phyloP scores from a whole-genome alignment of 2,888 invertebrate species.

The Poecilobothrus nobilitatus region DNA sequence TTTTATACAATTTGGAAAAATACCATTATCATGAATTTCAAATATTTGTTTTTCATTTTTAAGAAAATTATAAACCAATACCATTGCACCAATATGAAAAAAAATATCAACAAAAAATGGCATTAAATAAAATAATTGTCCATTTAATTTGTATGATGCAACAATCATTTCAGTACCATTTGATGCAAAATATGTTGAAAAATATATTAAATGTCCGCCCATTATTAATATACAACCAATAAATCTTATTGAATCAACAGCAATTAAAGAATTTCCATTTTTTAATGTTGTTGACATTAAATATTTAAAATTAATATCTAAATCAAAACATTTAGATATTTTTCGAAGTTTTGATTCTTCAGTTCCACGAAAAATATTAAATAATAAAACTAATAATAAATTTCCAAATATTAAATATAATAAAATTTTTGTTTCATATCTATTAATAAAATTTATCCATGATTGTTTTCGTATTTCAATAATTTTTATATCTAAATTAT shows the following conservation, averaged over 20 bases:
- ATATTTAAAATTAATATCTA: neutral
- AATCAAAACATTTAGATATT: neutral
- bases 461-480: neutral
- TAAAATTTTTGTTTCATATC: neutral
- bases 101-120: slow-evolving; percentile 9
- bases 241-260: neutral
- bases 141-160: neutral
- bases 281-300: neutral
- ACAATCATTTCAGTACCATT: neutral
- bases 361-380: neutral
- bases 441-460: neutral
- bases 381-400: neutral
- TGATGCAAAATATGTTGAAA: slow-evolving; percentile 1
- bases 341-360: neutral
- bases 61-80: slow-evolving; percentile 12
- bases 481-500: neutral
- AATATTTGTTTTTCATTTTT: slow-evolving; percentile 8
- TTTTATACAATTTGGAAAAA: neutral
- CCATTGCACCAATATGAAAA: slow-evolving; percentile 13
- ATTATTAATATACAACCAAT: neutral
- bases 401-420: neutral
- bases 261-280: neutral
- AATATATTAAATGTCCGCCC: neutral
- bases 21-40: neutral
- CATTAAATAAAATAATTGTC: neutral